Base-by-base conservation (phyloP, 2,113 vertebrate species). In the Brachypteracias leptosomus region DNA sequence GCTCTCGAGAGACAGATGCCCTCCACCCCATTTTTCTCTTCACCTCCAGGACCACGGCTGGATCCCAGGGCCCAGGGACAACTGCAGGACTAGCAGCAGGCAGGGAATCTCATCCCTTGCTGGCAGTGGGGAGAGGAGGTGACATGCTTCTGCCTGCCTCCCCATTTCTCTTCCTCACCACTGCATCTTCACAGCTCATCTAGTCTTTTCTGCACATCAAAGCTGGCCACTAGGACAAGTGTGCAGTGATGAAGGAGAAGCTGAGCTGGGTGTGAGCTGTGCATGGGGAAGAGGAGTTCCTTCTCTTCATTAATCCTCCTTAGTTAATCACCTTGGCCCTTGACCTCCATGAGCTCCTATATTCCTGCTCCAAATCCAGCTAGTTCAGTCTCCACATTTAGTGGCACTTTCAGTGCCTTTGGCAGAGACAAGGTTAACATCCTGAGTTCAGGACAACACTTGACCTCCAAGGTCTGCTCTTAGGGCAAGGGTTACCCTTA, bases 301-400 rank as follows among this genome's bases (percentile, higher is more conserved):
- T 51, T 52, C 70, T 76, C 15, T 72, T 72, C 54, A 13, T 38
- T 70, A 63, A 22, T 46, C 26, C 51, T 35, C 51, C 16, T 42
- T 55, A 72, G 22, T 35, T 73, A 67, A 35, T 26, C 17, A 51
- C 28, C 16, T 67, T 67, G 47, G 14, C 8, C 35, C 35, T 57
- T 51, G 46, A 14, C 24, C 33, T 57, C 28, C 17, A 44, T 28
- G 22, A 72, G 9, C 29, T 76, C 38, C 62, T 19, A 29, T 0
- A 0, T 62, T 72, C 40, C 82, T 71, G 38, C 31, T 55, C 52
- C 0, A 0, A 61, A 31, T n/a, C 35, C 8, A 6, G 24, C 24
- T 14, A 24, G 24, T 35, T 31, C 33, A 55, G 10, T 20, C 33
- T n/a, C 19, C 49, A 9, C 29, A 15, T 77, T 38, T 47, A 68